Percentiles rank a stretch among this genome's conserved stretches.
These are phyloP conservation scores for Leptinotarsa lineolata DNA, from an alignment of 1,140 invertebrate genomes.

Conservation along the genomic window DNA sequence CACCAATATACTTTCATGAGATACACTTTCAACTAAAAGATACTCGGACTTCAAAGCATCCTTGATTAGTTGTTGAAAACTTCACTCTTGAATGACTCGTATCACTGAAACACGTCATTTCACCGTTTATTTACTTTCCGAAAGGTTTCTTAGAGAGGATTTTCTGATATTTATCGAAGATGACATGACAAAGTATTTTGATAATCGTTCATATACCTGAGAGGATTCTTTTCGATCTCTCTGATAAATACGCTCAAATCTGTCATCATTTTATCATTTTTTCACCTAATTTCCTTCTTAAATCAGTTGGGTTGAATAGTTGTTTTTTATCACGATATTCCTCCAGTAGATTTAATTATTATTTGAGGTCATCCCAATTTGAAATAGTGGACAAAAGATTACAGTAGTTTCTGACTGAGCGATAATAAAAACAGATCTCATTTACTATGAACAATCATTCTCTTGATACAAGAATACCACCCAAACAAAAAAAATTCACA, in stretches of 20 bases:
- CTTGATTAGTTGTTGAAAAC: background rate
- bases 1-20: too few species aligned
- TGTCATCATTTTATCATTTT: slow-evolving; percentile 37
- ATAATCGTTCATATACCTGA: slow-evolving; percentile 38
- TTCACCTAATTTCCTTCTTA: slow-evolving; percentile 37
- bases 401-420: background rate
- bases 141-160: background rate
- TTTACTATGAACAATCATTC: too few species aligned
- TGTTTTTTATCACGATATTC: slow-evolving; percentile 11
- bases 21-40: too few species aligned
- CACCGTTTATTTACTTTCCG: background rate
- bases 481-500: too few species aligned
- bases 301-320: slow-evolving; percentile 5
- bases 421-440: too few species aligned
- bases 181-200: slow-evolving; percentile 42
- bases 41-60: too few species aligned
- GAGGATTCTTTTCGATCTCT: slow-evolving; percentile 24
- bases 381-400: slow-evolving; percentile 9
- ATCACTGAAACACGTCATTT: slow-evolving; percentile 3
- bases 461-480: too few species aligned
- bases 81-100: background rate
- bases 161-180: slow-evolving; percentile 29
- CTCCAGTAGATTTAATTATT: too few species aligned
- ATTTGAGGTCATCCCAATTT: too few species aligned
- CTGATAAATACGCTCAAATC: slow-evolving; percentile 31